Evolutionary conservation across 2,888 invertebrate species (phyloP), one percentile per base, ranked within the genome.

Genomic region (Eilema griseolum): DNA sequence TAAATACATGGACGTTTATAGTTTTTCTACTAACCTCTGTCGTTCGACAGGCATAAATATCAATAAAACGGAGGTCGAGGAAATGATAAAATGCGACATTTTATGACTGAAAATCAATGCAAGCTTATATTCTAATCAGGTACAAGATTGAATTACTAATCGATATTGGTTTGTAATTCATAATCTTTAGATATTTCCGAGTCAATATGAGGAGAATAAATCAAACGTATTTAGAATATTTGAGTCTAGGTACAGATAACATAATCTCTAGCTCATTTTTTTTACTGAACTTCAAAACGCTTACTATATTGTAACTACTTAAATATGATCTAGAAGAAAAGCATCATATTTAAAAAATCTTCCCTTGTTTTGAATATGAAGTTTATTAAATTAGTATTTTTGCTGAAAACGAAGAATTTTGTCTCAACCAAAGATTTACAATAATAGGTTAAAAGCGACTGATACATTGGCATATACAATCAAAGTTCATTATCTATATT

Each of bases 81-180:
- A 66, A 76, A 80, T 88, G 88, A 90, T 88, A 86, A 89, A 87
- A 88, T 86, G 77, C 82, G 82, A 85, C 85, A 84, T 85, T 88
- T 85, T 80, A 81, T 83, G 76, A 81, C 86, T 90, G 89, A 89
- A 86, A 83, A 81, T 81, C 84, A 56, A 70, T 70, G 52, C 46
- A 70, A 73, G 74, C 72, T 71, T 66, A 46, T 70, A 79, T 77
- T 67, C 41, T 75, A 79, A 80, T 80, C 77, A 72, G 37, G 65
- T 56, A 56, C n/a, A 67, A 72, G 73, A 80, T 80, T 66, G 79
- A 78, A 77, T 70, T 80, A 62, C 70, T 64, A 67, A 70, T 78
- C 65, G 75, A 73, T 75, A 71, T 70, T 52, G 62, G 60, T 62
- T 61, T 72, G 72, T 65, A 64, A 77, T 68, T 70, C 68, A 73